Evolutionary conservation across 2,113 vertebrate species (phyloP), one percentile per base, ranked within the genome.

Genomic region (Dromiciops gliroides): DNA sequence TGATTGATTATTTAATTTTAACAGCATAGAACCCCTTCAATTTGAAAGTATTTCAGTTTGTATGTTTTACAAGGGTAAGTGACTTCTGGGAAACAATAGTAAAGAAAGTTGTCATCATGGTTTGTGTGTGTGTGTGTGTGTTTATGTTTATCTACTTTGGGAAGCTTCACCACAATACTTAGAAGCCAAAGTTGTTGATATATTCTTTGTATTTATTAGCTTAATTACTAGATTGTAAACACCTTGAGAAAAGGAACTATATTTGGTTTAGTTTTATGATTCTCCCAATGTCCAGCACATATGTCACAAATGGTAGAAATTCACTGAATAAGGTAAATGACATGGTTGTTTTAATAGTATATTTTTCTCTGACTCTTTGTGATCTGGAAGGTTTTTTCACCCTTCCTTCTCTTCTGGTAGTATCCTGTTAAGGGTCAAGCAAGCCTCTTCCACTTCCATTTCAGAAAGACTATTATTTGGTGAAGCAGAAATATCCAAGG

Each of bases 381-480:
- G n/a, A 11, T 91, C 48, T 91, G 8, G 48, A 48, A 37, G 91
- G 26, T 44, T 94, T 28, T 44, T 22, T 22, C 19, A 4, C 19
- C 37, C 37, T 8, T 83, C 49, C 37, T 50, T 89, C 31, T 23
- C 52, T 8, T 26, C 11, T 48, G 50, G 49, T 49, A 53, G 8
- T 6, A 47, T 31, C 5, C 28, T 93, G 50, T 44, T 90, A 90
- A 75, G 60, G 75, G 44, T 91, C 16, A 88, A 47, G 3, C 5
- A 50, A 37, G 88, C 89, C 89, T 16, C 0, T 94, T 67, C 53
- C 12, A 28, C 49, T 47, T 2, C 48, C 51, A 37, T 89, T 95
- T 96, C 49, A 51, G 90, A 47, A 93, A 4, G 24, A 90, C 56
- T 14, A 88, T 95, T 91, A 48, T 92, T 96, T 95, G 91, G 26